Conservation (phyloP, 2,797 vertebrate genomes). For the Gymnocypris eckloni region DNA sequence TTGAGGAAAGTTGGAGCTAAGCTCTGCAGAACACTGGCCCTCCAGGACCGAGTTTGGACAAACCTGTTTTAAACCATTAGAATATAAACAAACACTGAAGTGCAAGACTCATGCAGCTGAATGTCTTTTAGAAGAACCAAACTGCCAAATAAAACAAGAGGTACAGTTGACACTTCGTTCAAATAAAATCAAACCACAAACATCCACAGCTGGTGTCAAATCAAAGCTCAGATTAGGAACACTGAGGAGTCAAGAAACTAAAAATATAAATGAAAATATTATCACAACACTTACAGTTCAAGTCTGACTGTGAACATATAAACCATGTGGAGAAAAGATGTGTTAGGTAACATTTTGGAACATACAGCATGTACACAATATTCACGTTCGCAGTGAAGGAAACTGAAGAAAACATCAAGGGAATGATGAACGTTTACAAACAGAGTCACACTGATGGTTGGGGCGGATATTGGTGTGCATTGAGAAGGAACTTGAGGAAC, state of each 20-base stretch:
- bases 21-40: too few relatives aligned
- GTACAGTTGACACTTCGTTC: constrained; percentile 35
- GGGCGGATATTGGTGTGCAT: neutral
- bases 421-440: constrained; percentile 41
- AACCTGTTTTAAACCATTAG: constrained; percentile 13
- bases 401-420: constrained; percentile 36
- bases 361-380: constrained; percentile 34
- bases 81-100: constrained; percentile 36
- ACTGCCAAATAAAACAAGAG: constrained; percentile 28
- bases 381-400: constrained; percentile 36
- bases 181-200: constrained; percentile 27
- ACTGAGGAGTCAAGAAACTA: constrained; percentile 37
- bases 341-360: constrained; percentile 38
- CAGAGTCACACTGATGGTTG: constrained; percentile 34
- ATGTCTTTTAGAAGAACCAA: constrained; percentile 37
- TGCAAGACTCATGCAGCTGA: constrained; percentile 52
- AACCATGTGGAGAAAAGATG: constrained; percentile 40
- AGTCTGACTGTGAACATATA: constrained; percentile 39
- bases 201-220: constrained; percentile 47
- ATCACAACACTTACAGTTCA: constrained; percentile 43
- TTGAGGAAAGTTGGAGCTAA: neutral
- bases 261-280: constrained; percentile 14
- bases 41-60: neutral
- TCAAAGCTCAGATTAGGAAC: constrained; percentile 39
- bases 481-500: constrained; percentile 5